Evolutionary conservation across 2,113 vertebrate genomes (phyloP), one percentile per base, ranked within the genome.

Genomic region (Tachuris rubrigastra): DNA sequence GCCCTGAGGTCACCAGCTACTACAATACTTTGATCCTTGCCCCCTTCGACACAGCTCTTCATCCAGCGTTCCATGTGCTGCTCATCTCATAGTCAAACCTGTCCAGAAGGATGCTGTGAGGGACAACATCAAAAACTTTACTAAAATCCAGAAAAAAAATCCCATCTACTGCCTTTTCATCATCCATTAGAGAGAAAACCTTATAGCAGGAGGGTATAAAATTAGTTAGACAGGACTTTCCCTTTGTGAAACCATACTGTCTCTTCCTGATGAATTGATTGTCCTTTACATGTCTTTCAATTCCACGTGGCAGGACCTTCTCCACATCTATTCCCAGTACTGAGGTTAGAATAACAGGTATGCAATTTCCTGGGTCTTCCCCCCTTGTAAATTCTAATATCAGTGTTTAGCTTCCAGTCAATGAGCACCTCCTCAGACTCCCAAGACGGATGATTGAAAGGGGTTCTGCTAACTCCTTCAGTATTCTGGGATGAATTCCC

Each of bases 31-130:
- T 8, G 20, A 82, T 24, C 16, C 12, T 13, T 76, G 30, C 11
- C 3, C 3, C 2, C 0, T 69, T 76, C n/a, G 46, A 18, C 3
- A 4, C 8, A 14, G 8, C 13, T 50, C 27, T 59, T 66, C 33
- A 81, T 5, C 22, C 60, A 59, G 52, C 58, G 5, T 5, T 44
- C 27, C 68, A 66, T 52, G 4, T 50, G 33, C 12, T 37, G 9
- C 14, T 74, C 19, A 21, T 24, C 44, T 59, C 52, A 33, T 10
- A n/a, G 27, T 52, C 52, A 81, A 52, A 59, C 33, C 44, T 39
- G 19, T 39, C 28, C 19, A 67, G 52, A 66, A 52, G 33, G 44
- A 66, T 33, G 37, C 16, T 56, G 35, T 49, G 42, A 66, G 42
- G 24, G 20, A 58, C 20, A 49, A 49, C 25, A 50, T 10, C 41